phyloP scores from a whole-genome alignment of 2,888 invertebrate genomes.

The Xestia ashworthii region DNA sequence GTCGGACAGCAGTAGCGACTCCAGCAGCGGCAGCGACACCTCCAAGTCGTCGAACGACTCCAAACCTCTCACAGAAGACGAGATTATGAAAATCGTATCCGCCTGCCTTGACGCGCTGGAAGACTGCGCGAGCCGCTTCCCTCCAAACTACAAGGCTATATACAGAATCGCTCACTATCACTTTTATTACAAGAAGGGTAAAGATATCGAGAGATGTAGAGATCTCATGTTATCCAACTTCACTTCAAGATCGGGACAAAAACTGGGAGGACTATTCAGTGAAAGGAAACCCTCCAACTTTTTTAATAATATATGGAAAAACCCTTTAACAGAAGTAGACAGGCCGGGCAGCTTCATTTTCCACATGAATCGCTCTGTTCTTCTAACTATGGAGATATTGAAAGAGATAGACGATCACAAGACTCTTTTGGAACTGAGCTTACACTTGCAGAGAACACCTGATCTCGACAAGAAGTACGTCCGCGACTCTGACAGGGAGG shows the following conservation, averaged over 20 bases:
- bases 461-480: conserved; percentile 97
- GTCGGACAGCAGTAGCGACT: conserved; percentile 88
- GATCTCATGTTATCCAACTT: conserved; percentile 93
- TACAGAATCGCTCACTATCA: conserved; percentile 96
- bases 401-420: conserved; percentile 95
- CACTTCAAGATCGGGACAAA: conserved; percentile 92
- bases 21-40: conserved; percentile 88
- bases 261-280: conserved; percentile 95
- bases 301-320: conserved; percentile 98
- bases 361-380: conserved; percentile 96
- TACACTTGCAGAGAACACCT: conserved; percentile 95
- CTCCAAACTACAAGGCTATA: conserved; percentile 98
- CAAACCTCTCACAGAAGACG: conserved; percentile 86
- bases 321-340: conserved; percentile 97
- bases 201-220: conserved; percentile 93
- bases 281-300: conserved; percentile 96
- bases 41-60: conserved; percentile 82
- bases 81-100: conserved; percentile 91
- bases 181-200: conserved; percentile 93
- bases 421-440: conserved; percentile 94
- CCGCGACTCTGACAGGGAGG: conserved; percentile 95
- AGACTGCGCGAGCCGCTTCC: conserved; percentile 96
- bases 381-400: conserved; percentile 95
- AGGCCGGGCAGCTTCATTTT: conserved; percentile 97
- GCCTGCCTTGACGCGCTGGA: conserved; percentile 95